These are phyloP conservation scores for Amblyjoppa proteus DNA, from an alignment of 2,888 invertebrate species.

Conservation along the genomic window DNA sequence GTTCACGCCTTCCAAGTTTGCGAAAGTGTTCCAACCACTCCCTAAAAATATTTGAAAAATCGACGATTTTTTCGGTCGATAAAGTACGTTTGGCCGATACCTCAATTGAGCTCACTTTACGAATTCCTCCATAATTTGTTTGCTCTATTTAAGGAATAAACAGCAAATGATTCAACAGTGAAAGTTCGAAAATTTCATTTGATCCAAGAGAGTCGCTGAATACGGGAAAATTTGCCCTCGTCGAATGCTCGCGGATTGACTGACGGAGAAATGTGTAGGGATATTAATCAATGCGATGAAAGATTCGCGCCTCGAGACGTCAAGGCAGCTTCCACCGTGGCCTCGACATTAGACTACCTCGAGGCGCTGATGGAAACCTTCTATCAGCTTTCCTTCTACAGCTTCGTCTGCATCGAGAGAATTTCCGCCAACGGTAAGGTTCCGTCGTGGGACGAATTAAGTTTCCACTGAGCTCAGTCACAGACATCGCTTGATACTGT, in stretches of 20 bases:
- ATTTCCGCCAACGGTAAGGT: not conserved
- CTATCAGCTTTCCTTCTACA: not conserved
- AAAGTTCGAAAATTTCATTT: not conserved
- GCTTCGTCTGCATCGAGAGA: conserved; percentile 1
- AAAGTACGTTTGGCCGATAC: no score
- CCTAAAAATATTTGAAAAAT: no score
- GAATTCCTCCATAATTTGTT: not conserved
- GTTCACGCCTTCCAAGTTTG: no score
- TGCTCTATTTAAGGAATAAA: not conserved
- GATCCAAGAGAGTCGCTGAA: not conserved
- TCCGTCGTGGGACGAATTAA: conserved; percentile 1
- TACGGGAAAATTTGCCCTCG: not conserved
- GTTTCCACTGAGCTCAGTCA: conserved; percentile 7
- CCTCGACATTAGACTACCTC: not conserved
- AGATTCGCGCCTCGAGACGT: not conserved
- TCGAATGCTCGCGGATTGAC: not conserved
- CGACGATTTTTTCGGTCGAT: no score
- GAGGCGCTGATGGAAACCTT: not conserved
- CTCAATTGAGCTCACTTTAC: not conserved
- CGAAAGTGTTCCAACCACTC: no score
- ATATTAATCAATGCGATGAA: not conserved
- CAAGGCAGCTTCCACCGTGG: not conserved
- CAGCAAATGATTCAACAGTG: not conserved
- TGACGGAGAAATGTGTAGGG: not conserved
- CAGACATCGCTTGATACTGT: not conserved